These are phyloP conservation scores for Siphlonurus alternatus DNA, from an alignment of 2,888 invertebrate genomes.

Conservation along the genomic window DNA sequence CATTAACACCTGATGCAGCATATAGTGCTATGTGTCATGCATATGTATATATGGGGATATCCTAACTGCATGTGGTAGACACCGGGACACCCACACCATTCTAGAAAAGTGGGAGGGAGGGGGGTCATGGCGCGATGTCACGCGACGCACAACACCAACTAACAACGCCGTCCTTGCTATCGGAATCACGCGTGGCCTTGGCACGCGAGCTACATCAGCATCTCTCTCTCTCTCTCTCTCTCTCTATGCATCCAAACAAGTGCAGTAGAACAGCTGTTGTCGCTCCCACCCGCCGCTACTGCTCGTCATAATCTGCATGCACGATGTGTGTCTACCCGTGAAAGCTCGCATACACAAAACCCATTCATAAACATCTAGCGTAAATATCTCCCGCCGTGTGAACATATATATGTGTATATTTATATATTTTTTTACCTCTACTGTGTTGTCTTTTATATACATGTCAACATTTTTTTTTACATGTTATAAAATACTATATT, in stretches of 20 bases:
- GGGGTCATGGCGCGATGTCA: not conserved
- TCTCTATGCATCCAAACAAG: not conserved
- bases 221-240: not conserved
- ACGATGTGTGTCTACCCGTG: not conserved
- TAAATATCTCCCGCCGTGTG: too few relatives aligned
- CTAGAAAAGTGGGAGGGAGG: not conserved
- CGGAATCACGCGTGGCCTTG: not conserved
- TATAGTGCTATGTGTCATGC: not conserved
- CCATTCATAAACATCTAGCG: not conserved
- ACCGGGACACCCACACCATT: not conserved
- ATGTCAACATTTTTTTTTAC: too few relatives aligned
- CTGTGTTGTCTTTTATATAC: too few relatives aligned
- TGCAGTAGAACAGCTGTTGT: not conserved
- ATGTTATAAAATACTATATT: too few relatives aligned
- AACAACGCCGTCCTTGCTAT: not conserved
- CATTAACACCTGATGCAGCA: too few relatives aligned
- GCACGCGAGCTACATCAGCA: not conserved
- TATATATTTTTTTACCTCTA: too few relatives aligned
- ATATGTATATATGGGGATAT: too few relatives aligned
- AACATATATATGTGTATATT: too few relatives aligned
- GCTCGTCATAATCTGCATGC: too few relatives aligned
- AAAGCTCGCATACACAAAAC: not conserved
- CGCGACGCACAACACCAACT: too few relatives aligned
- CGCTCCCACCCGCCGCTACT: too few relatives aligned
- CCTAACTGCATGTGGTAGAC: too few relatives aligned